phyloP scores from a whole-genome alignment of 1,140 invertebrate species.

The Drosophila sucinea region DNA sequence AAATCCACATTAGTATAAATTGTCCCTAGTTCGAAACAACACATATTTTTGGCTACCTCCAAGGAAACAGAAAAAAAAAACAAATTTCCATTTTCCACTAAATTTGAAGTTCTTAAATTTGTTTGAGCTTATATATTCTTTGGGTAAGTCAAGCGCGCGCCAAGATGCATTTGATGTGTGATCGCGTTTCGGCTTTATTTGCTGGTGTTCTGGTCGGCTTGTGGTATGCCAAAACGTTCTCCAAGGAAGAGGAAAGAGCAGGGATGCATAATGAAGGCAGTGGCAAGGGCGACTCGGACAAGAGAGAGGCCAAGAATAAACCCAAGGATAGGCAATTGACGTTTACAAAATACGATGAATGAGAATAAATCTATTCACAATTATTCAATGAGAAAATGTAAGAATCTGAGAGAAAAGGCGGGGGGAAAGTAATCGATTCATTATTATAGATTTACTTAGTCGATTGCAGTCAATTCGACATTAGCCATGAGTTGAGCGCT shows the following conservation, averaged over 20 bases:
- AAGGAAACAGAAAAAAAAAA: background rate
- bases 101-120: background rate
- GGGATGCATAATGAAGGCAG: background rate
- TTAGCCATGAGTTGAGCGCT: too few relatives aligned
- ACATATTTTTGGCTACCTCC: background rate
- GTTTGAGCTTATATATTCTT: background rate
- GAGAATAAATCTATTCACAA: background rate
- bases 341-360: conserved; percentile 1
- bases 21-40: background rate
- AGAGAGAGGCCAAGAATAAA: background rate
- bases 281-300: conserved; percentile 16
- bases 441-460: too few relatives aligned
- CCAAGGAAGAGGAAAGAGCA: conserved; percentile 19
- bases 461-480: too few relatives aligned
- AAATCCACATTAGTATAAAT: background rate
- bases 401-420: too few relatives aligned
- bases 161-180: conserved; percentile 64
- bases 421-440: too few relatives aligned
- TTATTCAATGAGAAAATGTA: background rate
- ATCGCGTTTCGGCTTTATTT: conserved; percentile 53
- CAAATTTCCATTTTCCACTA: background rate
- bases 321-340: background rate
- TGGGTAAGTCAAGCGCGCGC: background rate
- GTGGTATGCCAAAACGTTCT: conserved; percentile 63
- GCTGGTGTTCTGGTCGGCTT: conserved; percentile 56